These are phyloP conservation scores for Amphipyra berbera DNA, from an alignment of 2,888 invertebrate genomes.

Conservation along the genomic window DNA sequence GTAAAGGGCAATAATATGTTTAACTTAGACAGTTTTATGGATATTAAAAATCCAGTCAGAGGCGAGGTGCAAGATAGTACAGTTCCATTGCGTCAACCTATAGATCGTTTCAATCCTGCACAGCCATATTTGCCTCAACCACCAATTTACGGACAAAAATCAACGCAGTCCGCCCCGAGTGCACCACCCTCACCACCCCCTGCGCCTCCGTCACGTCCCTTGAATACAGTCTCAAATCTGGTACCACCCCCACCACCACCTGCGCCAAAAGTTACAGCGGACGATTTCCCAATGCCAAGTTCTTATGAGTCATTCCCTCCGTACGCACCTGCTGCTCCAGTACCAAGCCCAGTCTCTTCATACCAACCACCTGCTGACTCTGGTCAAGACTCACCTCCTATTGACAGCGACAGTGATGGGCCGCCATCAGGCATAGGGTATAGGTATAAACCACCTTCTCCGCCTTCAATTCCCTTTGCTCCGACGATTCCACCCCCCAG, in stretches of 20 bases:
- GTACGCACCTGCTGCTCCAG: conserved; percentile 67
- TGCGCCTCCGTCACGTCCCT: conserved; percentile 62
- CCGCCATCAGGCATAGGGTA: conserved; percentile 74
- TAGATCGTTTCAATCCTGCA: conserved; percentile 87
- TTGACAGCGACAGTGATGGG: conserved; percentile 59
- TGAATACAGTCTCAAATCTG: conserved; percentile 48
- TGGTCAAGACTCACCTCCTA: conserved; percentile 56
- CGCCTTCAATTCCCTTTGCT: conserved; percentile 33
- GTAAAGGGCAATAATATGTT: conserved; percentile 79
- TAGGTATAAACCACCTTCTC: conserved; percentile 74
- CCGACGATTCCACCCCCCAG: conserved; percentile 67
- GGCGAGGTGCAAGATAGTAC: conserved; percentile 83
- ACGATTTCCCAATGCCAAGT: conserved; percentile 77
- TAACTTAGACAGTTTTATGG: conserved; percentile 76
- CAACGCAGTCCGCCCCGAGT: conserved; percentile 73
- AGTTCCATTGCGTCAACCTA: conserved; percentile 65
- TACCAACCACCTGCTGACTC: conserved; percentile 68
- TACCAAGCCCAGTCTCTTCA: conserved; percentile 57
- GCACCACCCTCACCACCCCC: conserved; percentile 29
- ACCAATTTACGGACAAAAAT: conserved; percentile 73
- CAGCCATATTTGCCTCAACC: conserved; percentile 82
- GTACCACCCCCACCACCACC: conserved; percentile 54
- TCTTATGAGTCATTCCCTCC: conserved; percentile 85
- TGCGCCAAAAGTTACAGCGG: conserved; percentile 63
- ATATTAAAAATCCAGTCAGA: conserved; percentile 72